Conservation (phyloP, 2,888 invertebrate genomes). For the Drosophila nr. fundita region DNA sequence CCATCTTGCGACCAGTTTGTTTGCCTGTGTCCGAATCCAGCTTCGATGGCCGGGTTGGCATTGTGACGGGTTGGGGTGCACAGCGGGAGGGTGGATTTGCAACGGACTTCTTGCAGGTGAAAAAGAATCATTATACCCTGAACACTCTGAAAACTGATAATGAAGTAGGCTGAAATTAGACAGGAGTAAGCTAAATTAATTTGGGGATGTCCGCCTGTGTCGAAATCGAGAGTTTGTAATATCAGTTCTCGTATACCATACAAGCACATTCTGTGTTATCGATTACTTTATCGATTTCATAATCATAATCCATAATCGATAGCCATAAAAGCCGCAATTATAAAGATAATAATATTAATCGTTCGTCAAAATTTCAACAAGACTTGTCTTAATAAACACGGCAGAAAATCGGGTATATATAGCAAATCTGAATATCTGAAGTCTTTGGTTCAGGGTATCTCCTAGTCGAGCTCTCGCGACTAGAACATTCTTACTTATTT, state of each 20-base stretch:
- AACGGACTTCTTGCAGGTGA: conserved; percentile 89
- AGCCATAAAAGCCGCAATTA: neutral
- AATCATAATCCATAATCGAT: neutral
- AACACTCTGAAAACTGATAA: neutral
- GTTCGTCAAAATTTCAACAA: too few relatives aligned
- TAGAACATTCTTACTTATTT: neutral
- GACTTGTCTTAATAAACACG: too few relatives aligned
- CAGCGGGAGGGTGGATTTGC: conserved; percentile 88
- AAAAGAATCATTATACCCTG: neutral
- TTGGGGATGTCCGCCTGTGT: neutral
- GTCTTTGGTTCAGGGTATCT: neutral
- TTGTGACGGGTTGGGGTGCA: conserved; percentile 92
- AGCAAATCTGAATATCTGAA: neutral
- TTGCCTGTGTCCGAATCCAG: conserved; percentile 86
- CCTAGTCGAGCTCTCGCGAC: neutral
- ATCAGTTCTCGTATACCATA: too few relatives aligned
- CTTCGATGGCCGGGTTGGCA: conserved; percentile 78
- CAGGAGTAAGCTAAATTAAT: neutral
- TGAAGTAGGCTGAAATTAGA: neutral
- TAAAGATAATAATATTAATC: too few relatives aligned
- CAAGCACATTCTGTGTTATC: too few relatives aligned
- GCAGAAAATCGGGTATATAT: neutral
- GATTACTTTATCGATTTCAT: too few relatives aligned
- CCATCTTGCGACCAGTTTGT: conserved; percentile 90
- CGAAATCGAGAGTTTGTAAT: too few relatives aligned